These are phyloP conservation scores for Phodopus roborovskii DNA, from an alignment of 2,113 vertebrate species.

Conservation along the genomic window DNA sequence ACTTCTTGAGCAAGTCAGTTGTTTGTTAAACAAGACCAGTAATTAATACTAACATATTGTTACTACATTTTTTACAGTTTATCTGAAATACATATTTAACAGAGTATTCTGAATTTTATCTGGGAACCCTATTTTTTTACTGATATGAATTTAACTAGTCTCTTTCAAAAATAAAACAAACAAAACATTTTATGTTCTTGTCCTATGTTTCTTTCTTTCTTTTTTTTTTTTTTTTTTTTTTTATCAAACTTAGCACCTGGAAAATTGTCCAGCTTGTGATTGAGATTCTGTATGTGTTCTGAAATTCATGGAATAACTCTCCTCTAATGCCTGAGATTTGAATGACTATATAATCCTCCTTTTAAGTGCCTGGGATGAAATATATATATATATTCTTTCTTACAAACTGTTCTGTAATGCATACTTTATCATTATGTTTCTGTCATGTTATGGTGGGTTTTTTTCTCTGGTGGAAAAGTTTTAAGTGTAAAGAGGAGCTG, in stretches of 20 bases:
- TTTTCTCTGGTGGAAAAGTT: slow-evolving; percentile 49
- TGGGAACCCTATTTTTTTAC: not conserved
- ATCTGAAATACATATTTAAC: slow-evolving; percentile 46
- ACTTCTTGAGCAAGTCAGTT: not conserved
- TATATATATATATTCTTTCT: too few species aligned
- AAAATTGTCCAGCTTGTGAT: not conserved
- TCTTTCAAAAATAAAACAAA: slow-evolving; percentile 15
- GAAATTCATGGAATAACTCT: not conserved
- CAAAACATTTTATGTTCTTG: slow-evolving; percentile 17
- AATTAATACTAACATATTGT: not conserved
- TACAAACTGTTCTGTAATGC: slow-evolving; percentile 22
- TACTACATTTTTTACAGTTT: not conserved
- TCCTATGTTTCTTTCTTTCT: too few species aligned
- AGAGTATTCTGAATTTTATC: not conserved
- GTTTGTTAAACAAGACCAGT: not conserved
- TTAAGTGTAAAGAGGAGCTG: not conserved
- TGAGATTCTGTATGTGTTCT: not conserved
- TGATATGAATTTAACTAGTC: not conserved
- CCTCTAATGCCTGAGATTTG: not conserved
- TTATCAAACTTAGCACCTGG: slow-evolving; percentile 15
- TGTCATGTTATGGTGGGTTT: slow-evolving; percentile 15
- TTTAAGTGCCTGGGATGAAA: not conserved
- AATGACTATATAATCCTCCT: not conserved
- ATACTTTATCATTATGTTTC: slow-evolving; percentile 34
- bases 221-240: too few species aligned